These are phyloP conservation scores for Toxostoma redivivum DNA, from an alignment of 2,113 vertebrate species.

Conservation along the genomic window DNA sequence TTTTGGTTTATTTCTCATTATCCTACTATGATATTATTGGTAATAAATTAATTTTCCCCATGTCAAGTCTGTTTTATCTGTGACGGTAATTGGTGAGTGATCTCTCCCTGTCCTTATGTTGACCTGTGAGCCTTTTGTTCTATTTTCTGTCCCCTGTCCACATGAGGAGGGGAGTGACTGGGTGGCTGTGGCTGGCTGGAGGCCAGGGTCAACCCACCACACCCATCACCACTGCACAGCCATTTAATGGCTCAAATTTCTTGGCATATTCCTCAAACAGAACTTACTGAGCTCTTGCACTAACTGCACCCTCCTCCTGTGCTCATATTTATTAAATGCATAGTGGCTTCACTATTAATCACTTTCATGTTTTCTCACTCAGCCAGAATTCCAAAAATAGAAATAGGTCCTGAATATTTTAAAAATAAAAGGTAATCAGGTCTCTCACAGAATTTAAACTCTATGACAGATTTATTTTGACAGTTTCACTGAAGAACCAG, in stretches of 20 bases:
- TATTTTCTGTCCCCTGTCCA: not conserved
- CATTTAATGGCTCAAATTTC: not conserved
- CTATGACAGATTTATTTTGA: not conserved
- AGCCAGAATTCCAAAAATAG: not conserved
- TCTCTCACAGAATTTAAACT: not conserved
- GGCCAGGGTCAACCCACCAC: not conserved
- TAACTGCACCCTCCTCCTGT: not conserved
- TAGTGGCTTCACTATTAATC: not conserved
- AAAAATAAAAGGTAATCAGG: not conserved
- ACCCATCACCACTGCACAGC: not conserved
- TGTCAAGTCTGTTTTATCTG: not conserved
- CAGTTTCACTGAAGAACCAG: not conserved
- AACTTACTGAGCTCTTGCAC: not conserved
- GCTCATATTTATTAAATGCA: not conserved
- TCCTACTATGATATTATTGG: not conserved
- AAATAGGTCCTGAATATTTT: not conserved
- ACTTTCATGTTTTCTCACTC: not conserved
- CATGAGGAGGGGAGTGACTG: not conserved
- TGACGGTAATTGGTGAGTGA: accelerated
- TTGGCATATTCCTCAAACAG: not conserved
- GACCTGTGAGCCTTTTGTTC: not conserved
- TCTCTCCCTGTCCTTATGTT: not conserved
- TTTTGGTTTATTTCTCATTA: not conserved
- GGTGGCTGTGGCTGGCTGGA: not conserved
- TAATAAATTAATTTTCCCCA: not conserved